phyloP scores from a whole-genome alignment of 2,113 vertebrate genomes.

The Boleophthalmus pectinirostris region DNA sequence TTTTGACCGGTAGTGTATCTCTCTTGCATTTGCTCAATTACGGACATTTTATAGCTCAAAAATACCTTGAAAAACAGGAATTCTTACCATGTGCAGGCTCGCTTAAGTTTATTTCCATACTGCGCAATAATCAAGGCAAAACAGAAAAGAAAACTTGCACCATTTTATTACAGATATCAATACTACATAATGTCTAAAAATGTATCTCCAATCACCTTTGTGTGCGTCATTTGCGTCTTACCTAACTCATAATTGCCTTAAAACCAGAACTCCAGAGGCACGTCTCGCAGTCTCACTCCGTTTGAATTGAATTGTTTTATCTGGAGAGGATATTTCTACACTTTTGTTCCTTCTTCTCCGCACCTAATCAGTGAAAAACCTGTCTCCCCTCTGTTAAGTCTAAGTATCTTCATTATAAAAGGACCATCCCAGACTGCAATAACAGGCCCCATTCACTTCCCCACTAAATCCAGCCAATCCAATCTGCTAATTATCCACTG shows the following conservation, averaged over 20 bases:
- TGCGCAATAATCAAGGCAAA: too few relatives aligned
- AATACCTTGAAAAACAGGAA: too few relatives aligned
- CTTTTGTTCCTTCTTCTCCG: not conserved
- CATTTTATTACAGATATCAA: too few relatives aligned
- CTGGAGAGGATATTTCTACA: not conserved
- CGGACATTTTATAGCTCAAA: too few relatives aligned
- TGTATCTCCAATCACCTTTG: not conserved
- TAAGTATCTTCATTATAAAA: slow-evolving; percentile 3
- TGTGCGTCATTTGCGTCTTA: not conserved
- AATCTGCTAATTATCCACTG: not conserved
- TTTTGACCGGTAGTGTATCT: too few relatives aligned
- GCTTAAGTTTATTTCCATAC: too few relatives aligned
- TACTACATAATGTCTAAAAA: not conserved
- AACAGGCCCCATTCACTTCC: slow-evolving; percentile 2
- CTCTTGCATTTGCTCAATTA: too few relatives aligned
- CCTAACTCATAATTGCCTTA: not conserved
- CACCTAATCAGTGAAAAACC: not conserved
- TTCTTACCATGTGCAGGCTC: too few relatives aligned
- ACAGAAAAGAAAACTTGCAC: too few relatives aligned
- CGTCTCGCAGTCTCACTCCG: not conserved
- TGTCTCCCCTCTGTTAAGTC: not conserved
- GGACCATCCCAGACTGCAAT: slow-evolving; percentile 1
- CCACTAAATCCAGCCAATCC: slow-evolving; percentile 3
- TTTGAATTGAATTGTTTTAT: slow-evolving; percentile 1
- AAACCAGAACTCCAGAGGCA: not conserved